phyloP scores from a whole-genome alignment of 2,888 invertebrate genomes.

The Brachypalpus laphriformis region DNA sequence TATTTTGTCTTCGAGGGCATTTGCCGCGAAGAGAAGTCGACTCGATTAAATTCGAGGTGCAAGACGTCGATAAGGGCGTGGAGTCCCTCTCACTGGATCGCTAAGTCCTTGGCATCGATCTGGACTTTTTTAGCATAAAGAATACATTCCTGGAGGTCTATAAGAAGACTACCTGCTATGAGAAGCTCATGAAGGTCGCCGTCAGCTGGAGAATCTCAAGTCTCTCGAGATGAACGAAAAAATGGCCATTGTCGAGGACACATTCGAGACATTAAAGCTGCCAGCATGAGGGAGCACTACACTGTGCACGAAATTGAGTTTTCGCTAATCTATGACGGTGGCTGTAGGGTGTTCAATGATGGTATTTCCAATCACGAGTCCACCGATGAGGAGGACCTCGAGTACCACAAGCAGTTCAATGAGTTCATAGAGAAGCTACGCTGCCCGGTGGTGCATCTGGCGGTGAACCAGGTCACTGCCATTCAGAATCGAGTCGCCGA shows the following conservation, averaged over 20 bases:
- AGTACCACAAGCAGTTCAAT: slow-evolving; percentile 85
- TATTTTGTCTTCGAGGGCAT: slow-evolving; percentile 94
- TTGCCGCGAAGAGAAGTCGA: slow-evolving; percentile 85
- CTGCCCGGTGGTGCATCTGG: slow-evolving; percentile 86
- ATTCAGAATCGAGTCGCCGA: slow-evolving; percentile 89
- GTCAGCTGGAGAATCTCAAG: slow-evolving; percentile 88
- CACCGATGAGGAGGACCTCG: slow-evolving; percentile 86
- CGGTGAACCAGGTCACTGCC: slow-evolving; percentile 90
- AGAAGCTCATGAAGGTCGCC: slow-evolving; percentile 86
- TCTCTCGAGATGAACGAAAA: slow-evolving; percentile 83
- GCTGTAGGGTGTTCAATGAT: slow-evolving; percentile 93
- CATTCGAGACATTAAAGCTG: slow-evolving; percentile 80
- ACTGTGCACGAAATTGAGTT: slow-evolving; percentile 89
- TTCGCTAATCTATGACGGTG: slow-evolving; percentile 92
- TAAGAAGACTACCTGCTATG: slow-evolving; percentile 87
- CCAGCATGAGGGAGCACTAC: slow-evolving; percentile 84
- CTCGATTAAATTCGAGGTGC: slow-evolving; percentile 78
- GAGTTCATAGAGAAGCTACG: slow-evolving; percentile 85
- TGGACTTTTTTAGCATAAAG: slow-evolving; percentile 94
- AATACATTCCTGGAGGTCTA: slow-evolving; percentile 92
- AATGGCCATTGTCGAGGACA: slow-evolving; percentile 76
- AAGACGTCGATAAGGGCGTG: slow-evolving; percentile 77
- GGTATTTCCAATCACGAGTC: slow-evolving; percentile 94
- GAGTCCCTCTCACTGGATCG: slow-evolving; percentile 75
- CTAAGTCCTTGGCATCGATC: slow-evolving; percentile 90